Base-by-base conservation (phyloP, 2,113 vertebrate genomes). In the Phrynosoma blainvillii region DNA sequence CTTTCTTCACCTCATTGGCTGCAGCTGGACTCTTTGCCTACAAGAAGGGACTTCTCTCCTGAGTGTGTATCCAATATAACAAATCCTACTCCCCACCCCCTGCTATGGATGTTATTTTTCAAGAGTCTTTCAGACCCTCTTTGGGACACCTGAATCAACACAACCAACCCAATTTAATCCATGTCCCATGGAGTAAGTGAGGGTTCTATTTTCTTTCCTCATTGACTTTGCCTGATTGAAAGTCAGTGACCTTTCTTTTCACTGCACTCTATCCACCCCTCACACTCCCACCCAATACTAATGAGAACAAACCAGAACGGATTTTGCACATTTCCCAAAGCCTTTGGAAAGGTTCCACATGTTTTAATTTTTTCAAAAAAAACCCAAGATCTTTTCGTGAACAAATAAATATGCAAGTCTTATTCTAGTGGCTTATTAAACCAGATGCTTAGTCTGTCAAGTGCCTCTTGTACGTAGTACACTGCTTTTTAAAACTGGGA, bases 21-120 rank as follows among this genome's bases (percentile, higher is more conserved):
- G 94, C 95, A 5, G 91, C 91, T 0, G 97, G 95, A 81, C 59
- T 98, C 59, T 52, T 97, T 18, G 96, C 95, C 76, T 97, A 86
- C 87, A 99, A 96, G 94, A 98, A 96, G 94, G 98, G 97, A 88
- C 92, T 97, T 2, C 16, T 97, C 0, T 0, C 78, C 76, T 81
- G 75, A 36, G 90, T 82, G 65, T 97, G 59, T 20, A 3, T 25
- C 11, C 79, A 71, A 65, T 86, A 47, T 66, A 77, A 82, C 54
- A 1, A 20, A 84, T 62, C 16, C 9, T 92, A 47, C 86, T 90
- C 90, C 79, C 30, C 73, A 6, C 52, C 95, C 84, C 56, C 65
- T 68, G 81, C 40, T 80, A 87, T 20, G 80, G 87, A 82, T 86
- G 89, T 78, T 93, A 16, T 74, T 88, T 82, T 82, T 79, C 65